Conservation (phyloP, 1,140 invertebrate species). For the Thaumatotibia leucotreta region DNA sequence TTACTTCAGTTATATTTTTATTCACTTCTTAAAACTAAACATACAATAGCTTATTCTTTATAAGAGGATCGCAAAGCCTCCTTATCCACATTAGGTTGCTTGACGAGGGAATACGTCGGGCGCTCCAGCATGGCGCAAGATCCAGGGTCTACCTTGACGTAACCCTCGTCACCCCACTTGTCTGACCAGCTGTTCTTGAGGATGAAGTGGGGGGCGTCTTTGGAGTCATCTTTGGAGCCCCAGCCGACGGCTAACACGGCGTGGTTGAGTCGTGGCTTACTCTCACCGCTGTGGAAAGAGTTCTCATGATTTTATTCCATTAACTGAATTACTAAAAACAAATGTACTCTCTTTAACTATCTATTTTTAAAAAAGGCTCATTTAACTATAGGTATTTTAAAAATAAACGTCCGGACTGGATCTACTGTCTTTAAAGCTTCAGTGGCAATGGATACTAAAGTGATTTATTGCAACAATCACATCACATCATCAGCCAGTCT, state of each 20-base stretch:
- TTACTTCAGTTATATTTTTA: no score
- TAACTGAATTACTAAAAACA: no score
- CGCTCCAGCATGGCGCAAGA: constrained; percentile 45
- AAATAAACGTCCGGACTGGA: no score
- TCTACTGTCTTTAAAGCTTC: no score
- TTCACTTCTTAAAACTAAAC: no score
- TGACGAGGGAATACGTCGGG: constrained; percentile 47
- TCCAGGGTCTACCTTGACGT: constrained; percentile 40
- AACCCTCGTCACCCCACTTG: constrained; percentile 49
- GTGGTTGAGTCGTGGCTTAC: constrained; percentile 35
- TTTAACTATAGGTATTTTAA: no score
- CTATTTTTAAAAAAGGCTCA: no score
- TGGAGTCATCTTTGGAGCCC: constrained; percentile 23
- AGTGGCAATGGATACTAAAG: no score
- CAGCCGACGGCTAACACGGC: constrained; percentile 57
- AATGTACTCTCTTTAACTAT: no score
- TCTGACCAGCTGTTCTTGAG: constrained; percentile 59
- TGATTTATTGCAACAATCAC: no score
- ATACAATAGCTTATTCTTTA: background rate
- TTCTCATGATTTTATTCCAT: no score
- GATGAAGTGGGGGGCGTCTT: constrained; percentile 38
- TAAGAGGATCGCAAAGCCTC: background rate
- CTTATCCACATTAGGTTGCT: constrained; percentile 34
- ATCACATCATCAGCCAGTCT: no score
- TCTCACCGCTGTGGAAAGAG: constrained; percentile 30